Base-by-base conservation (phyloP, 2,888 invertebrate species). In the Xestoiulus laeticollis region DNA sequence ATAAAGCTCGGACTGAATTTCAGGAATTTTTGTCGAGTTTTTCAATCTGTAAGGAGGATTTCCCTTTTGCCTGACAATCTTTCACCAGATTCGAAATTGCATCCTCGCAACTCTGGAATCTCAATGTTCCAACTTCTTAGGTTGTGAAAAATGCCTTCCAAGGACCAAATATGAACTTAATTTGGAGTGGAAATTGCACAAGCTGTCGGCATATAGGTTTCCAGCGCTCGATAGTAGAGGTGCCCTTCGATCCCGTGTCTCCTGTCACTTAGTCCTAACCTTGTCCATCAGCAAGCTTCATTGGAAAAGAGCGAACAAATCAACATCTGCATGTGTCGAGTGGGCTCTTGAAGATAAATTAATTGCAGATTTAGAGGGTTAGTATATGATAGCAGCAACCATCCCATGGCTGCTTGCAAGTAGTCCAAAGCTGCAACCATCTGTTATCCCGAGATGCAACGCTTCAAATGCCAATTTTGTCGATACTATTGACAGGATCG, bases 401-500 rank as follows among this genome's bases (percentile, higher is more conserved):
- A 59, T 48, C 48, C 43, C 43, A 43, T 43, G 43, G 5, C 43
- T 43, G 14, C 48, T n/a, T n/a, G n/a, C n/a, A n/a, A n/a, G n/a
- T n/a, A n/a, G n/a, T n/a, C n/a, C n/a, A n/a, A 8, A 12, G 48
- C 48, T n/a, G n/a, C 22, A n/a, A 0, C 68, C 68, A 68, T 68
- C 68, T 68, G 68, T 68, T 26, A 4, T 68, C 68, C 68, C 68
- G 68, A 22, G 26, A 68, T 68, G 68, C 68, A 68, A 22, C 68
- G 68, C 26, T 68, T 68, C 68, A 68, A n/a, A n/a, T 6, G 68
- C 26, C 68, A 68, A 68, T 68, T 68, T 68, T 8, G 2, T n/a
- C 59, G 59, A 59, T 59, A n/a, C n/a, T n/a, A 59, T 59, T 26
- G 68, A 68, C 68, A 68, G 68, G 68, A 68, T 68, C 68, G 68